Evolutionary conservation across 2,113 vertebrate species (phyloP).

Genomic region (Neopipo cinnamomea): DNA sequence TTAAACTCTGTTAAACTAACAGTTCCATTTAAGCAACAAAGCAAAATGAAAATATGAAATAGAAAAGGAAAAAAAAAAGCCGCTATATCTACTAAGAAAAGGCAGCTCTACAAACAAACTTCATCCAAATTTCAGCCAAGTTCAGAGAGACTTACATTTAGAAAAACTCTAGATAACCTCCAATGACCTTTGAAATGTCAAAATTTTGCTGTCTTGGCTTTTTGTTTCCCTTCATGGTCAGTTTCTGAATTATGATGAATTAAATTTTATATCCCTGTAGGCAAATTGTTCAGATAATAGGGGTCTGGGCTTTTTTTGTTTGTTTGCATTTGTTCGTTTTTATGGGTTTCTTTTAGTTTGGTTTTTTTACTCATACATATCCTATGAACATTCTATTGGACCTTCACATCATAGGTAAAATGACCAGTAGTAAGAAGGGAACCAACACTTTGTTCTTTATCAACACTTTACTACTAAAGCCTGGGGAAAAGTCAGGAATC

Average conservation of each 20-base stretch:
- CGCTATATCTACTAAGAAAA: neutral
- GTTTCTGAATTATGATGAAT: neutral
- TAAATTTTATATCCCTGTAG: neutral
- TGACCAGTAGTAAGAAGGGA: neutral
- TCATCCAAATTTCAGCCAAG: neutral
- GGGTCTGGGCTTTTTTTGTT: fast-evolving
- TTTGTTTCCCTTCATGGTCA: neutral
- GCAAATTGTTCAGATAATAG: neutral
- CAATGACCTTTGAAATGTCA: neutral
- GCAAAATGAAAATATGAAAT: neutral
- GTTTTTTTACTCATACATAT: neutral
- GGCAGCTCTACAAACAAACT: neutral
- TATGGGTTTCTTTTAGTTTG: neutral
- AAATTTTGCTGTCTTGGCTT: neutral
- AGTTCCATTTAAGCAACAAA: neutral
- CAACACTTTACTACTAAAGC: neutral
- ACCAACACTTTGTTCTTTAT: neutral
- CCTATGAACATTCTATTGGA: neutral
- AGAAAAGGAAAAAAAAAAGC: fast-evolving
- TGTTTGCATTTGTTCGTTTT: neutral
- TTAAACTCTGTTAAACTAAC: neutral
- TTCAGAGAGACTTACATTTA: neutral
- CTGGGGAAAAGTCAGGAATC: neutral
- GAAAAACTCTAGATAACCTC: neutral
- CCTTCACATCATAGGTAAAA: neutral